These are phyloP conservation scores for Drosophila flavopinicola DNA, from an alignment of 2,888 invertebrate genomes.

Conservation along the genomic window DNA sequence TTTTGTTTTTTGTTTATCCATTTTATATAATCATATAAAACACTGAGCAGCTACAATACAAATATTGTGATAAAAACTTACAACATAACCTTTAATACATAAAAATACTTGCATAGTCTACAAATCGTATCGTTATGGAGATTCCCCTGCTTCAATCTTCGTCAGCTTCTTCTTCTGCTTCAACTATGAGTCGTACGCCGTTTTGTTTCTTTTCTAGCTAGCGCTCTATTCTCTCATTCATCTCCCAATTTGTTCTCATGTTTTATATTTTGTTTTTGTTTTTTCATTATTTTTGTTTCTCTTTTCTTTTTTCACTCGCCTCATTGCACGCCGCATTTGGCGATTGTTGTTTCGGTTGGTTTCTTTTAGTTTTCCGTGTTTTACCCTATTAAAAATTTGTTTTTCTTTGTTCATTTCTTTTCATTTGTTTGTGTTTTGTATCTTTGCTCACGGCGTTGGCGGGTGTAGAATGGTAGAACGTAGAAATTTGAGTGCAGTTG, in stretches of 20 bases:
- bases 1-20: conserved; percentile 58
- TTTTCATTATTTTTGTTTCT: conserved; percentile 24
- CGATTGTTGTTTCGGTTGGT: conserved; percentile 56
- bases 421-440: conserved; percentile 35
- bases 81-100: conserved; percentile 83
- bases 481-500: conserved; percentile 46
- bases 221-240: conserved; percentile 26
- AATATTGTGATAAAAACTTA: conserved; percentile 83
- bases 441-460: conserved; percentile 57
- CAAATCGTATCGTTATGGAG: conserved; percentile 81
- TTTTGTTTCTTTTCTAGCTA: conserved; percentile 25
- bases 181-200: conserved; percentile 22
- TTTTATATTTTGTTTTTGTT: conserved; percentile 40
- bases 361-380: conserved; percentile 55
- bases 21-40: conserved; percentile 82
- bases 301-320: conserved; percentile 42
- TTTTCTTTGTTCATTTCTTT: conserved; percentile 20
- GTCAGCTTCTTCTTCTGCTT: conserved; percentile 45
- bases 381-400: conserved; percentile 72
- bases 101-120: conserved; percentile 83
- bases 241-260: conserved; percentile 62
- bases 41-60: conserved; percentile 84
- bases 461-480: conserved; percentile 45
- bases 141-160: conserved; percentile 38
- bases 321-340: conserved; percentile 64